Evolutionary conservation across 2,888 invertebrate genomes (phyloP), one percentile per base, ranked within the genome.

Genomic region (Ophraella communa): DNA sequence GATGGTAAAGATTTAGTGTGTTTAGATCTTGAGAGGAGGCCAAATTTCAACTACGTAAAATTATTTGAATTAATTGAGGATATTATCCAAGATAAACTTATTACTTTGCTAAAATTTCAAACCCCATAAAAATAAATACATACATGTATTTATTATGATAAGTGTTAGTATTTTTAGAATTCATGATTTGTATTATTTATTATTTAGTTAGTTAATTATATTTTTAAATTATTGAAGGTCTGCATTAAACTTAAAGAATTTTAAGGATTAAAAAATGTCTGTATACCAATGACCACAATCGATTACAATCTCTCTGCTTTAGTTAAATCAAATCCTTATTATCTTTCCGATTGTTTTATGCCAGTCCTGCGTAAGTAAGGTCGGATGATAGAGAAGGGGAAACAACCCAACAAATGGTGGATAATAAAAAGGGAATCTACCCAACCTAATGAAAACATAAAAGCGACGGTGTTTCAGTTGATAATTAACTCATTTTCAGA

Each of bases 401-500:
- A 69, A 71, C 66, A 70, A 62, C 70, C 70, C 70, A 74, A 77
- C 72, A 66, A 68, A 68, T 66, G 59, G 64, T 62, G 60, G 71
- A 76, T 76, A 75, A 77, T 77, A 77, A 78, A 78, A 75, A 75
- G 74, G 73, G 64, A 68, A 70, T 70, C 66, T 61, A 71, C 67
- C 68, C 67, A 69, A 69, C 73, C 73, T 76, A 77, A 79, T 78
- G 76, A 79, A 79, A 80, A 78, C 74, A 78, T 76, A 79, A 39
- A 78, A 76, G 74, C 77, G 69, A 66, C 69, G 61, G 66, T 75
- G 73, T 78, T 76, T 76, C 77, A 79, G 77, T 79, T 77, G 80
- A 79, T 81, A 82, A 82, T 82, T 82, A 82, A 81, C 80, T 81
- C 77, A 79, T 81, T 81, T 80, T 74, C 78, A 78, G 78, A 77